Evolutionary conservation across 2,797 vertebrate genomes (phyloP), one percentile per base, ranked within the genome.

Genomic region (Paramormyrops hopkinsi): DNA sequence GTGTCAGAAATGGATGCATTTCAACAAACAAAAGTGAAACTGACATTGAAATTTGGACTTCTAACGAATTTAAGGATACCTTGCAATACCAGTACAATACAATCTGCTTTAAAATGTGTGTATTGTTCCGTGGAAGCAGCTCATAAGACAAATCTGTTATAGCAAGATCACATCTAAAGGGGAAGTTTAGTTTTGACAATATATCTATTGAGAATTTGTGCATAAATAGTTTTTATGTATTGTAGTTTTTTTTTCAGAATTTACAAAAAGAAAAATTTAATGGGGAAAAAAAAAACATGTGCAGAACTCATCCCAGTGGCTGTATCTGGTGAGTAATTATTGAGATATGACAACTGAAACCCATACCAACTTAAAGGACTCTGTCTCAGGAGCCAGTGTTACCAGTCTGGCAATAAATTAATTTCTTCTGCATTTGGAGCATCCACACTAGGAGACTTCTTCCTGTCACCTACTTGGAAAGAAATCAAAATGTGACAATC

Each of bases 401-500:
- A 19, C 62, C 12, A 69, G 48, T 59, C 19, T 17, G 46, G 29
- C 19, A n/a, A 37, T 69, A 53, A 50, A 54, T 50, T 85, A 25
- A 85, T 86, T 85, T 84, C 79, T 83, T 41, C 37, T 41, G 51
- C 41, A 25, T 86, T 22, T 62, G 54, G 83, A 50, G 46, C 29
- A 50, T 50, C n/a, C 25, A 33, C 48, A 25, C 29, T 33, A 6
- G 46, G 9, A 53, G 84, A 37, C 82, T 86, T 19, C 22, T 87
- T 87, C 19, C 46, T 50, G 54, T 65, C 83, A 85, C 46, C 54
- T 85, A 88, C 65, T 88, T 56, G 79, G 88, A 89, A 56, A 33
- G 22, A 37, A 53, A 86, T 53, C 82, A 89, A 86, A 89, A 51
- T 51, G 33, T 86, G 88, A 89, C 84, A 50, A 50, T 53, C 83